Base-by-base conservation (phyloP, 1,140 invertebrate species). In the Scaptomyza pallida region DNA sequence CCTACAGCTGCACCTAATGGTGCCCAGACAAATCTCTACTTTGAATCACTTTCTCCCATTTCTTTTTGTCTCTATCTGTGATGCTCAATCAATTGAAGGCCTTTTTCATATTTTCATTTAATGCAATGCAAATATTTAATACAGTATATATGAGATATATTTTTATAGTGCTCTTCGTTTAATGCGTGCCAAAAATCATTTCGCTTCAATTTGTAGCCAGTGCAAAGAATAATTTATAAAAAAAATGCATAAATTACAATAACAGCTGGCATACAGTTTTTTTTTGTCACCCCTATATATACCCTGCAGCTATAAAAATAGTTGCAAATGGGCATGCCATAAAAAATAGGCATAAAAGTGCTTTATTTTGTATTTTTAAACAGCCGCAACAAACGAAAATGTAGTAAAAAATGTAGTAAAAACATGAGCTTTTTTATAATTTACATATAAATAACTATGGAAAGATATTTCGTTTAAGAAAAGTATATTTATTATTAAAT, bases 171-270 rank as follows among this genome's bases (percentile, higher is more conserved):
- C 77, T 73, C 55, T 56, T 61, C 37, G 62, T 75, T 86, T 76
- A 48, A 80, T 78, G 61, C 40, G 61, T 41, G 37, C 23, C 48
- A 44, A 78, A 78, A 86, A 79, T 83, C 67, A 68, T 86, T 86
- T 78, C 37, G 65, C 71, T 61, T 55, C 71, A 85, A 82, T 82
- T 81, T 82, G 57, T 77, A 72, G 62, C 72, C 55, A 64, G 13
- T 33, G n/a, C 52, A 19, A 55, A 75, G 71, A 72, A 65, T 47
- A 68, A 72, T 74, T 63, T 52, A 61, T 71, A 61, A 62, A 67
- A 83, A 57, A 73, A 78, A 78, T 71, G 82, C 82, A 86, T 88
- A 88, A 77, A 81, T 88, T 88, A 81, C 70, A 82, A 81, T 77
- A 86, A 75, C 81, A 86, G 72, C 74, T 86, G 81, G 47, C 64